Percentiles rank a stretch among this genome's conserved stretches.
phyloP scores from a whole-genome alignment of 1,140 invertebrate genomes.

The Ladona fulva region DNA sequence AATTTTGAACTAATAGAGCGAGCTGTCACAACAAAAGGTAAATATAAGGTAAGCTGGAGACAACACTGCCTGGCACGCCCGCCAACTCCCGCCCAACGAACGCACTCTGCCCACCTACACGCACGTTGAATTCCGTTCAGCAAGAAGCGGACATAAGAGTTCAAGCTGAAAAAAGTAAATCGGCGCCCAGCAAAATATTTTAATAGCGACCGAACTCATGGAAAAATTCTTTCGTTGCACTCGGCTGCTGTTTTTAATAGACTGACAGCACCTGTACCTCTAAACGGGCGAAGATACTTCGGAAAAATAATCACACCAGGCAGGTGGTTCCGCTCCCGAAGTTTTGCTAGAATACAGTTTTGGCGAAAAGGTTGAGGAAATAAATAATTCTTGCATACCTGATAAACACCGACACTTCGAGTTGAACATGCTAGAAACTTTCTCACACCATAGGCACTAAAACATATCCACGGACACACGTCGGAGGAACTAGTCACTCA shows the following conservation, averaged over 20 bases:
- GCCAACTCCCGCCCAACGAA: background rate
- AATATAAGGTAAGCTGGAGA: background rate
- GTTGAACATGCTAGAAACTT: slow-evolving; percentile 5
- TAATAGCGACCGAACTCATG: too few relatives aligned
- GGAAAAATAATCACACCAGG: background rate
- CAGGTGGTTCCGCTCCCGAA: background rate
- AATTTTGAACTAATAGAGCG: too few relatives aligned
- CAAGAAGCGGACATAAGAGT: background rate
- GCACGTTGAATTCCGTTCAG: background rate
- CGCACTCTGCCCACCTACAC: background rate
- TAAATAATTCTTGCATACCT: background rate
- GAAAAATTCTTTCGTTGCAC: too few relatives aligned
- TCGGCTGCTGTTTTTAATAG: too few relatives aligned
- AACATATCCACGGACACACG: background rate
- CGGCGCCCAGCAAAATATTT: too few relatives aligned
- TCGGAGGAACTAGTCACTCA: background rate
- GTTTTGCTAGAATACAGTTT: background rate
- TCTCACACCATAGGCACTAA: background rate
- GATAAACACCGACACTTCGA: background rate
- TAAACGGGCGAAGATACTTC: background rate
- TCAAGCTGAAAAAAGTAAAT: too few relatives aligned
- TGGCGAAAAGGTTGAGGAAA: background rate
- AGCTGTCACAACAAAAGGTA: too few relatives aligned
- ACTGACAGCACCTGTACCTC: background rate
- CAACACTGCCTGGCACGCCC: slow-evolving; percentile 5